Evolutionary conservation across 2,888 invertebrate genomes (phyloP).

Genomic region (Drosophila cognata): DNA sequence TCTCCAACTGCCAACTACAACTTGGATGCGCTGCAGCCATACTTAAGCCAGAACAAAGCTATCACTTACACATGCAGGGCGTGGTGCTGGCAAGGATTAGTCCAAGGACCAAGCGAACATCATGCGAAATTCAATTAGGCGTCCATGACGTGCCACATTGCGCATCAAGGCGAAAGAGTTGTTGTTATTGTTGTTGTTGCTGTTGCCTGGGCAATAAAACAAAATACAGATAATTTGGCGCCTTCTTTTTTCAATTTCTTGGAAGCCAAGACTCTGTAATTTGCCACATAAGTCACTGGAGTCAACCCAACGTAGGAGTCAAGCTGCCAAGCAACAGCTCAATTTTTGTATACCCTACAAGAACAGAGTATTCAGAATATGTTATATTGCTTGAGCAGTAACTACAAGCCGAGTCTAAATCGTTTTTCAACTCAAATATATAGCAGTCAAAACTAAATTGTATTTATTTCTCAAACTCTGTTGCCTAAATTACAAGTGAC

Average conservation of each 20-base stretch:
- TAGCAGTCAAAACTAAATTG: background rate
- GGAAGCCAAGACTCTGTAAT: slow-evolving; percentile 73
- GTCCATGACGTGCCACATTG: slow-evolving; percentile 72
- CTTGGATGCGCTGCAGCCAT: slow-evolving; percentile 27
- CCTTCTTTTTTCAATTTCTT: slow-evolving; percentile 70
- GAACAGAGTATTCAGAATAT: background rate
- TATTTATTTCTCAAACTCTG: background rate
- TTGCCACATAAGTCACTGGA: slow-evolving; percentile 82
- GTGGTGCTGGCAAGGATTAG: slow-evolving; percentile 67
- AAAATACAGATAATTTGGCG: slow-evolving; percentile 80
- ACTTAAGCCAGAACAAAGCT: slow-evolving; percentile 76
- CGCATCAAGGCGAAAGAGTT: slow-evolving; percentile 54
- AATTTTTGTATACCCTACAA: slow-evolving; percentile 56
- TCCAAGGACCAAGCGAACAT: slow-evolving; percentile 47
- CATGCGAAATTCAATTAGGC: slow-evolving; percentile 77
- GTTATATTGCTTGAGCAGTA: background rate
- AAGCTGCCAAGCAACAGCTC: slow-evolving; percentile 64
- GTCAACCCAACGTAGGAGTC: slow-evolving; percentile 57
- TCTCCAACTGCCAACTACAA: slow-evolving; percentile 15
- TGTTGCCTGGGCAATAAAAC: slow-evolving; percentile 66
- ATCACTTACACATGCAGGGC: slow-evolving; percentile 69
- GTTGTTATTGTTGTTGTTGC: slow-evolving; percentile 25
- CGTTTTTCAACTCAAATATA: background rate
- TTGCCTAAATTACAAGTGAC: background rate
- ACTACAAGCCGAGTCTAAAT: background rate